Conservation (phyloP, 2,797 vertebrate genomes). For the Falco peregrinus region DNA sequence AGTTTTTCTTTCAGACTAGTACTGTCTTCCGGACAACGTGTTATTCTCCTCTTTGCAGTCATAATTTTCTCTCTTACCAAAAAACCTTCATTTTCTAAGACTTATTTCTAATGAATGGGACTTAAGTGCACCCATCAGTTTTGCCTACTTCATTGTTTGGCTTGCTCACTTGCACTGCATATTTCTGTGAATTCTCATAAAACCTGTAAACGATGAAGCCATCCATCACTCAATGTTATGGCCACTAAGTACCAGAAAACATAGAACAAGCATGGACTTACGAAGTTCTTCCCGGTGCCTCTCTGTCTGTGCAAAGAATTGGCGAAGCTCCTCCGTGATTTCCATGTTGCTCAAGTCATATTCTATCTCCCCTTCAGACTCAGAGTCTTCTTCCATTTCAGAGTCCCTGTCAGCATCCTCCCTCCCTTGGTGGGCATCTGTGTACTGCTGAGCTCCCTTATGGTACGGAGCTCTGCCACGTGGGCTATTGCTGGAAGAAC, state of each 20-base stretch:
- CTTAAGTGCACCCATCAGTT: background rate
- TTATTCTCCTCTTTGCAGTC: background rate
- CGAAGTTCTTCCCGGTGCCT: constrained; percentile 88
- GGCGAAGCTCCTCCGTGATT: constrained; percentile 93
- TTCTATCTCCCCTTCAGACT: constrained; percentile 86
- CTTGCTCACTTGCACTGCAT: background rate
- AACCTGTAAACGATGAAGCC: background rate
- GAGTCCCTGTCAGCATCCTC: background rate
- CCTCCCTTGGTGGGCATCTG: background rate
- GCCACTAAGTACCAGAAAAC: background rate
- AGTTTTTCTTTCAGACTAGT: background rate
- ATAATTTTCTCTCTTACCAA: background rate
- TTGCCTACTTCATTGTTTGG: background rate
- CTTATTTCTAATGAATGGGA: background rate
- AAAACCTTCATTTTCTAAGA: background rate
- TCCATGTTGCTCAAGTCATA: constrained; percentile 94
- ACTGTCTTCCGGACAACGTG: background rate
- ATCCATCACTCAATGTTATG: background rate
- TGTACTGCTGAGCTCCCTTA: background rate
- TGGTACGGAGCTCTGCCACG: rapidly evolving
- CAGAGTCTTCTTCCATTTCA: constrained; percentile 50
- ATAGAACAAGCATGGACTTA: constrained; percentile 73
- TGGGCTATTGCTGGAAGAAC: background rate
- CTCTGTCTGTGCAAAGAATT: constrained; percentile 93
- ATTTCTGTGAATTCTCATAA: background rate